Evolutionary conservation across 2,797 vertebrate species (phyloP), one percentile per base, ranked within the genome.

Genomic region (Danio tinwini): DNA sequence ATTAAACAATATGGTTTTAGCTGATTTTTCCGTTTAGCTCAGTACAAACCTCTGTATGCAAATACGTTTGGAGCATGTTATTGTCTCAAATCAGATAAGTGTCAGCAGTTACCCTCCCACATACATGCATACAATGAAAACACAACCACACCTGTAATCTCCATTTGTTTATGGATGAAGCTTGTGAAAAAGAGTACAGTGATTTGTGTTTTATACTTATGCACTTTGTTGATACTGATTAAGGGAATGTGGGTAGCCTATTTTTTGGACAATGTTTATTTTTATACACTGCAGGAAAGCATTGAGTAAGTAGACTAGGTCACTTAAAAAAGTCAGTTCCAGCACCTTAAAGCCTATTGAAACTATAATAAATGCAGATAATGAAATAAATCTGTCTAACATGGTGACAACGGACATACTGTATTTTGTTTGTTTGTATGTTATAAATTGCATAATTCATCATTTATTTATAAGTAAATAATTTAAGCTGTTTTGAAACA

Each of bases 31-130:
- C 7, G 4, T 58, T 37, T 19, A 21, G 10, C 14, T 47, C 5
- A 55, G 6, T 50, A 50, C 3, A 59, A 50, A 65, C 37, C 67
- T 52, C 50, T 82, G 58, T 83, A 82, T 83, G 76, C 76, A 83
- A 80, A 83, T 82, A 64, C 19, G 68, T 12, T 45, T 14, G 12
- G 2, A 37, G 6, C 39, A 72, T 63, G 17, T 37, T 13, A 42
- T 39, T 73, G 8, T 55, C 42, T 71, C 37, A 64, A 55, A 80
- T 74, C 80, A 69, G 84, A 83, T 85, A 85, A 82, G 63, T 58
- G 45, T 70, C 64, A 81, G 59, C 74, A 55, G 55, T 49, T 76
- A 10, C 39, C 67, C 19, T 53, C 47, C 40, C 49, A 58, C 29
- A 69, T 40, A 53, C 74, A 64, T 1, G 52, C 56, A 50, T 45